These are phyloP conservation scores for Pomatorhinus ruficollis DNA, from an alignment of 2,113 vertebrate genomes.

Conservation along the genomic window DNA sequence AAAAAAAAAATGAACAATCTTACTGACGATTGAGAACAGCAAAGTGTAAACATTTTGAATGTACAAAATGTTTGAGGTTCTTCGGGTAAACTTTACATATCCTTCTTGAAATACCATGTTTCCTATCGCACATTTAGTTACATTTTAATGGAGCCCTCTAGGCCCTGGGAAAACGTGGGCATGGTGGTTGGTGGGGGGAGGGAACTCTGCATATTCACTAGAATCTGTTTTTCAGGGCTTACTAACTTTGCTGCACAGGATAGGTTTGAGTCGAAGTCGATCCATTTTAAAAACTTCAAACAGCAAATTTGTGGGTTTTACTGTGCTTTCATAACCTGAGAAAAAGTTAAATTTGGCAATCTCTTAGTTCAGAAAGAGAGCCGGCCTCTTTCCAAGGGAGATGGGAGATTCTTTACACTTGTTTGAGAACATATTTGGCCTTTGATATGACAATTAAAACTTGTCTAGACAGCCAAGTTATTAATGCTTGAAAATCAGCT, in stretches of 20 bases:
- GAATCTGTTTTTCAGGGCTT: constrained; percentile 69
- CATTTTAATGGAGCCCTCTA: constrained; percentile 41
- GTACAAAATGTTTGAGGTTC: constrained; percentile 72
- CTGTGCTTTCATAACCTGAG: constrained; percentile 11
- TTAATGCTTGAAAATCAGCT: constrained; percentile 62
- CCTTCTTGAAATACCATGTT: constrained; percentile 49
- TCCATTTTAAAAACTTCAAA: not conserved
- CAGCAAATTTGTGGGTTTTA: not conserved
- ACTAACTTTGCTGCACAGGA: constrained; percentile 60
- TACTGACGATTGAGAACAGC: constrained; percentile 42
- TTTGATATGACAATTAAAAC: constrained; percentile 70
- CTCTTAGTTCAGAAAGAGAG: not conserved
- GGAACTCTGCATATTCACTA: constrained; percentile 50
- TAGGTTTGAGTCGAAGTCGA: not conserved
- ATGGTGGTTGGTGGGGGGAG: constrained; percentile 4
- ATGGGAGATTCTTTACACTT: constrained; percentile 21
- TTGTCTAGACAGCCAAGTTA: constrained; percentile 67
- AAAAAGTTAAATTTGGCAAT: constrained; percentile 13
- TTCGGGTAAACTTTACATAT: constrained; percentile 55
- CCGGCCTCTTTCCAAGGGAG: not conserved
- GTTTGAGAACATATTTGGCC: constrained; percentile 31
- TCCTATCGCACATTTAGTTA: constrained; percentile 45
- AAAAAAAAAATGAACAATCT: constrained; percentile 59
- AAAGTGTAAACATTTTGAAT: constrained; percentile 74
- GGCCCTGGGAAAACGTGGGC: constrained; percentile 38